phyloP scores from a whole-genome alignment of 2,797 vertebrate species.

The Anomalospiza imberbis region DNA sequence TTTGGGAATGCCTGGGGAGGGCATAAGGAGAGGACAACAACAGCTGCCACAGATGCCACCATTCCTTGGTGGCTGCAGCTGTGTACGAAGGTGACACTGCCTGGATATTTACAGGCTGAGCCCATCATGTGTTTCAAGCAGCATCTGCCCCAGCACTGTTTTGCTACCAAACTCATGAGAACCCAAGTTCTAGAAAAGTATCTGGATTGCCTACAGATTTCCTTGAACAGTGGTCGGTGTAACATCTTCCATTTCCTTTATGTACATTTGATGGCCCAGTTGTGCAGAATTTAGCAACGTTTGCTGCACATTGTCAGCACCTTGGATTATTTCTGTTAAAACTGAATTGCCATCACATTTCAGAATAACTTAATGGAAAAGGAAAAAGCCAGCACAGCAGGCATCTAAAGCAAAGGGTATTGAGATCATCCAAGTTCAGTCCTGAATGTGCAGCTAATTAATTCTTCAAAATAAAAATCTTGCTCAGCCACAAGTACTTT shows the following conservation, averaged over 20 bases:
- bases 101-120: neutral
- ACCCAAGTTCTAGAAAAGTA: neutral
- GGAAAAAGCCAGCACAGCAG: neutral
- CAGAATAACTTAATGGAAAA: neutral
- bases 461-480: neutral
- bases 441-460: neutral
- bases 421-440: neutral
- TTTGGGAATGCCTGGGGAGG: neutral
- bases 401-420: neutral
- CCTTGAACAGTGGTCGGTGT: neutral
- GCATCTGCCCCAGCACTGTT: neutral
- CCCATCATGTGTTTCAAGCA: neutral
- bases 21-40: neutral
- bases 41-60: neutral
- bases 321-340: neutral
- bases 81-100: neutral
- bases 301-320: neutral
- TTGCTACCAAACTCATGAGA: neutral
- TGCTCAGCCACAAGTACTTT: neutral
- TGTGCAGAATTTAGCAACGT: neutral
- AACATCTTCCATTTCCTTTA: neutral
- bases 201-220: neutral
- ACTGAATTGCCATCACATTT: neutral
- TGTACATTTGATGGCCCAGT: neutral
- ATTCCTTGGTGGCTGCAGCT: neutral